Conservation (phyloP, 2,113 vertebrate genomes). For the Stictonetta naevosa region DNA sequence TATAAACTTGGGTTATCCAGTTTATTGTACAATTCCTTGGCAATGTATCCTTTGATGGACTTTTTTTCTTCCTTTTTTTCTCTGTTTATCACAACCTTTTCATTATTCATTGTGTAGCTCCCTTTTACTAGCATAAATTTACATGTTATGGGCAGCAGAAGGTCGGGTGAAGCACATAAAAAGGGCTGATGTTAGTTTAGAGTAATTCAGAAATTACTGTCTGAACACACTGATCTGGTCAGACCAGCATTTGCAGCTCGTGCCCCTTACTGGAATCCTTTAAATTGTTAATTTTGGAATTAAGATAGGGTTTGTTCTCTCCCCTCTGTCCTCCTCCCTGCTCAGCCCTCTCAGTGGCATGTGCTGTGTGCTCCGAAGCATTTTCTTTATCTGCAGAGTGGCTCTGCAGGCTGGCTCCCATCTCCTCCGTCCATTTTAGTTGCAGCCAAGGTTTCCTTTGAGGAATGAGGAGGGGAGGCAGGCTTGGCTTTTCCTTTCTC, state of each 20-base stretch:
- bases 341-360: not conserved
- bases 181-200: slow-evolving; percentile 27
- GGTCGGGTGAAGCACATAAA: slow-evolving; percentile 7
- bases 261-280: not conserved
- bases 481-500: not conserved
- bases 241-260: slow-evolving; percentile 8
- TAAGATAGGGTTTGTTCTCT: not conserved
- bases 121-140: slow-evolving; percentile 35
- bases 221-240: not conserved
- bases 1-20: slow-evolving; percentile 37
- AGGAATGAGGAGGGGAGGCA: not conserved
- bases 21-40: slow-evolving; percentile 32
- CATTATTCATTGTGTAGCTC: not conserved
- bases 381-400: not conserved
- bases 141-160: not conserved
- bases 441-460: not conserved
- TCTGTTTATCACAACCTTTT: slow-evolving; percentile 41
- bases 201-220: slow-evolving; percentile 43
- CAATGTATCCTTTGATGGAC: not conserved
- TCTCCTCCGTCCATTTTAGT: not conserved
- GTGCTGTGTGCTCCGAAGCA: not conserved
- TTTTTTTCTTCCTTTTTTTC: rapidly evolving
- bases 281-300: slow-evolving; percentile 23
- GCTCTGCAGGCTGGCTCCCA: not conserved
- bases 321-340: not conserved